Evolutionary conservation across 2,113 vertebrate genomes (phyloP).

Genomic region (Rynchops niger): DNA sequence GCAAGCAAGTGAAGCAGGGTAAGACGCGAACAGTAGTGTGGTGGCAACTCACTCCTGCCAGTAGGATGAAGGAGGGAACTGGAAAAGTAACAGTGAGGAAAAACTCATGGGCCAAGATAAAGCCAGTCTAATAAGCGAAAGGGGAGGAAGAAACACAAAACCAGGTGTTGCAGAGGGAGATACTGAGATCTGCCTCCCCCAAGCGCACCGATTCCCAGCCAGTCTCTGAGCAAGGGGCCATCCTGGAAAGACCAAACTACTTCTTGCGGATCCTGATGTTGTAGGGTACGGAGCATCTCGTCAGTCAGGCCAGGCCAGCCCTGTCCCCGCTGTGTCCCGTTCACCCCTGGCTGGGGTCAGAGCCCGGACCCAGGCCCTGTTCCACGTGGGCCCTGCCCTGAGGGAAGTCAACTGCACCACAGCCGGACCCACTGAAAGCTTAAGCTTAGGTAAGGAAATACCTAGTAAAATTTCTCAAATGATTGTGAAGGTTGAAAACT

Average conservation of each 20-base stretch:
- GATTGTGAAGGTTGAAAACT: neutral
- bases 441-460: neutral
- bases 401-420: too few species aligned
- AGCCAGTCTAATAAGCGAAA: neutral
- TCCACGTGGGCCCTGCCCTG: neutral
- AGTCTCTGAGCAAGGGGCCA: neutral
- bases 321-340: too few species aligned
- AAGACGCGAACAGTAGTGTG: neutral
- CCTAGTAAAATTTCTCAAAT: neutral
- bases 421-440: neutral
- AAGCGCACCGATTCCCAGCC: too few species aligned
- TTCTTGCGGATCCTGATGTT: neutral
- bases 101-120: neutral
- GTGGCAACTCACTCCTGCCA: neutral
- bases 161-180: neutral
- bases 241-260: too few species aligned
- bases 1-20: neutral
- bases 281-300: too few species aligned
- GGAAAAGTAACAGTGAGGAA: neutral
- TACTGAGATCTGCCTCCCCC: neutral
- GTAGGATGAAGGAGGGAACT: neutral
- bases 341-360: neutral
- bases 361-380: neutral
- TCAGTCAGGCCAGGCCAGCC: neutral
- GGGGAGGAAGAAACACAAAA: neutral